These are phyloP conservation scores for Anticlea derivata DNA, from an alignment of 2,888 invertebrate genomes.

Conservation along the genomic window DNA sequence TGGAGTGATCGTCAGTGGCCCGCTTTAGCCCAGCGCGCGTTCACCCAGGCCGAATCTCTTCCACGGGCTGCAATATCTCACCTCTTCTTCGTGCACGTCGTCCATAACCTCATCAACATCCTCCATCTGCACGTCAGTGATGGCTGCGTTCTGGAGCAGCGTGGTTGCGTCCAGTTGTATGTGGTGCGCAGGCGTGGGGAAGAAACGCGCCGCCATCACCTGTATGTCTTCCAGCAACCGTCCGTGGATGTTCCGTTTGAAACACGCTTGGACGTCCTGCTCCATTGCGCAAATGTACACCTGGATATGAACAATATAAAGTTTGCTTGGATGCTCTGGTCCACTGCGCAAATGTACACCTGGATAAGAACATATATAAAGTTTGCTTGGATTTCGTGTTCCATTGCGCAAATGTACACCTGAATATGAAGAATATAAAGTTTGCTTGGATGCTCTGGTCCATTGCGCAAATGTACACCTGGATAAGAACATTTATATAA, in stretches of 20 bases:
- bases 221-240: conserved; percentile 91
- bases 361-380: too few relatives aligned
- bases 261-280: conserved; percentile 90
- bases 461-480: conserved; percentile 95
- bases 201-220: conserved; percentile 88
- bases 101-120: conserved; percentile 81
- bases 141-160: conserved; percentile 92
- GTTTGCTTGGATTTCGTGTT: too few relatives aligned
- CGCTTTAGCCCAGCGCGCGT: too few relatives aligned
- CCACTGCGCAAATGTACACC: too few relatives aligned
- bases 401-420: too few relatives aligned
- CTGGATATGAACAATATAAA: conserved; percentile 51
- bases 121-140: conserved; percentile 94
- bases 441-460: conserved; percentile 90
- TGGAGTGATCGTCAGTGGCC: too few relatives aligned
- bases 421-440: too few relatives aligned
- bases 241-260: conserved; percentile 93
- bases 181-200: conserved; percentile 91
- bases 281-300: conserved; percentile 96
- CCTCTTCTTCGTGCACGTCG: conserved; percentile 73
- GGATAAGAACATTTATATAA: too few relatives aligned
- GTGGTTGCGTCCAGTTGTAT: conserved; percentile 92
- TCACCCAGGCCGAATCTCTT: too few relatives aligned
- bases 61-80: conserved; percentile 50
- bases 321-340: too few relatives aligned